A percentile compares a stretch with the other conserved stretches of the same genome.
These are phyloP conservation scores for Elephas maximus DNA, from an alignment of 2,113 vertebrate genomes.

Conservation along the genomic window DNA sequence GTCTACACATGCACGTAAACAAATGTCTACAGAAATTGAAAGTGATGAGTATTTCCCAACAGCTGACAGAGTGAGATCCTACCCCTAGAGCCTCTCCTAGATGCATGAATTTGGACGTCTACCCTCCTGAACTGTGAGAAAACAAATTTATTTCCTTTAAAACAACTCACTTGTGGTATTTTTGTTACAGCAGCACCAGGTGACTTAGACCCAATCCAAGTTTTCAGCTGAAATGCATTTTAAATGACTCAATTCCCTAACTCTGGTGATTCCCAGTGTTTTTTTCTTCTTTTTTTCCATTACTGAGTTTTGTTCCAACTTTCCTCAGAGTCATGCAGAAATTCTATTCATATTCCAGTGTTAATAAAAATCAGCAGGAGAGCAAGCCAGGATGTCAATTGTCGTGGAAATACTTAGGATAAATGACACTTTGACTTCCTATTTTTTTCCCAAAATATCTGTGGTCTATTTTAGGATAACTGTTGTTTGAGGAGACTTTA, in stretches of 20 bases:
- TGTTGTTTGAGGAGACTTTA: neutral
- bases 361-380: conserved; percentile 34
- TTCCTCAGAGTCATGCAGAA: conserved; percentile 45
- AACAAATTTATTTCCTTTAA: too few species aligned
- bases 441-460: neutral
- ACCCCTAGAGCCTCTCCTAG: too few species aligned
- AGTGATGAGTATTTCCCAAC: too few species aligned
- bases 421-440: conserved; percentile 27
- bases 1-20: too few species aligned
- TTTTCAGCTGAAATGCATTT: neutral
- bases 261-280: neutral
- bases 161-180: too few species aligned
- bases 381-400: conserved; percentile 1
- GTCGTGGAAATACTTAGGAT: conserved; percentile 18
- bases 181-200: too few species aligned
- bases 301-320: neutral
- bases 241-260: neutral
- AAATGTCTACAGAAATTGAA: neutral
- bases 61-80: too few species aligned
- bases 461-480: neutral
- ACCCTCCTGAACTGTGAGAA: too few species aligned
- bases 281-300: neutral
- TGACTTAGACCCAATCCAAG: neutral
- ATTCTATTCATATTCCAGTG: neutral
- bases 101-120: too few species aligned